Evolutionary conservation across 2,888 invertebrate species (phyloP), one percentile per base, ranked within the genome.

Genomic region (Antheraea assamensis): DNA sequence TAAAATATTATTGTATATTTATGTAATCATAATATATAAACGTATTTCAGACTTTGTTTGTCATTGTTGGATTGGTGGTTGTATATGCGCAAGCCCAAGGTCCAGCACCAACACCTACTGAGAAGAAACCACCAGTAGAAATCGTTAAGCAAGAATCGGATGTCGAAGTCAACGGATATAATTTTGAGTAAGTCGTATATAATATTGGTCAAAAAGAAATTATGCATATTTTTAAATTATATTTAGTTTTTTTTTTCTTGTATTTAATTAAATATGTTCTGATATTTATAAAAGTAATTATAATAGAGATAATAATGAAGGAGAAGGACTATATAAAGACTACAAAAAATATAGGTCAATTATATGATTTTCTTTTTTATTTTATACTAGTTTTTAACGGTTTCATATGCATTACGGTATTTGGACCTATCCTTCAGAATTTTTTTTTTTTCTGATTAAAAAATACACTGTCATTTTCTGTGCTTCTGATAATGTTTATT

Each of bases 111-210:
- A 81, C 83, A n/a, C 82, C 80, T 5, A 76, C 75, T n/a, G 58
- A 73, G 19, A 58, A 70, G 55, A 82, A 82, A 73, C 85, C 83
- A 0, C 86, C 94, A 0, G 95, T 95, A 71, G 88, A 95, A 80
- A 95, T 96, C 71, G 80, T 96, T 71, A 96, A 96, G 76, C 96
- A 96, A 81, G 95, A 96, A 73, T 95, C 95, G 70, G 96, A 96
- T 79, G 95, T 95, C 70, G 95, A 95, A 75, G 87, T 95, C 75
- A 95, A 96, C 77, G 95, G 96, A 83, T 96, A 96, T 85, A 96
- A 95, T 82, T 96, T 96, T 83, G 95, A 95, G 96, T 96, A 87
- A 95, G 96, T 88, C 30, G 15, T 64, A 1, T 64, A 1, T 64
- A 17, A 64, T 30, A 27, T 30, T 64, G 55, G 1, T 24, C 24